These are phyloP conservation scores for Atractosteus spatula DNA, from an alignment of 2,113 vertebrate genomes.

Conservation along the genomic window DNA sequence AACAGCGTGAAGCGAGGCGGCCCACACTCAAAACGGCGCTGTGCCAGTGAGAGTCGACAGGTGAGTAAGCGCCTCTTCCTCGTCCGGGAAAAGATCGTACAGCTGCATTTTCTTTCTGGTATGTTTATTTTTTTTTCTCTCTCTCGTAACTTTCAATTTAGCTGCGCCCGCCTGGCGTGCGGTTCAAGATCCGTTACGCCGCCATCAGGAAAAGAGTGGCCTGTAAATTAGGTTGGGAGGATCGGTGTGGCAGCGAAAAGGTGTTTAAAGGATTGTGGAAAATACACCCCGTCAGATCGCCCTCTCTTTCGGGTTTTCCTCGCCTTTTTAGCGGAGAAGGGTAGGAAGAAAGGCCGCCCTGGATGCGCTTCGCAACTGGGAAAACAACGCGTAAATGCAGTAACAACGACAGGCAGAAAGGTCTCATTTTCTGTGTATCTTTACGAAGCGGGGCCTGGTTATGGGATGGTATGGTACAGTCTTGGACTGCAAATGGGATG, in stretches of 20 bases:
- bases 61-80: constrained; percentile 46
- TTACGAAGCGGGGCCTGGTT: constrained; percentile 1
- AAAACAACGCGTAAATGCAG: not conserved
- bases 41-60: constrained; percentile 55
- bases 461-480: not conserved
- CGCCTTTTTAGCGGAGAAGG: not conserved
- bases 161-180: too few relatives aligned
- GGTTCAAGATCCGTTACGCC: too few relatives aligned
- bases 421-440: not conserved
- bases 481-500: constrained; percentile 4
- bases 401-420: not conserved
- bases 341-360: too few relatives aligned
- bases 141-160: too few relatives aligned
- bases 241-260: not conserved
- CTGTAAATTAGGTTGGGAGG: not conserved
- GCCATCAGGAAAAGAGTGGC: too few relatives aligned
- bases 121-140: too few relatives aligned
- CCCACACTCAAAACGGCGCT: constrained; percentile 39
- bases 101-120: too few relatives aligned
- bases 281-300: not conserved
- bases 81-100: too few relatives aligned
- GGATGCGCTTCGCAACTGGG: not conserved
- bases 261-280: not conserved
- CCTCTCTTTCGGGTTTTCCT: not conserved
- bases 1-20: constrained; percentile 53